phyloP scores from a whole-genome alignment of 2,113 vertebrate species.

The Myxocyprinus asiaticus region DNA sequence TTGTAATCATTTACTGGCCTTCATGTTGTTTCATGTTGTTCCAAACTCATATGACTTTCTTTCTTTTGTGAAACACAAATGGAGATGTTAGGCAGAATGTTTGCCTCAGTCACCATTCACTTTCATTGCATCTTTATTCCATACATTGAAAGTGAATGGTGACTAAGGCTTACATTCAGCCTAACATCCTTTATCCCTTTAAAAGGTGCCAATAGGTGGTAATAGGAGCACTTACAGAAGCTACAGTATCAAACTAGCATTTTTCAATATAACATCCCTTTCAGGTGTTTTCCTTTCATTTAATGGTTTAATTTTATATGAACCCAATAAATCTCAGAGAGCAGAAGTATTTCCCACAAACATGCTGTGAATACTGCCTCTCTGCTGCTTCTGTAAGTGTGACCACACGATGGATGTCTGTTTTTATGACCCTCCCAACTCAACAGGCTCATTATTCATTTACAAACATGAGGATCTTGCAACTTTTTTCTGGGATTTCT shows the following conservation, averaged over 20 bases:
- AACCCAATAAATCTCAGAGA: neutral
- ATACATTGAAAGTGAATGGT: too few species aligned
- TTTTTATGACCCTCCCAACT: conserved; percentile 70
- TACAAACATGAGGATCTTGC: conserved; percentile 3
- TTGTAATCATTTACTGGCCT: too few species aligned
- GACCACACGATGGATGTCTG: conserved; percentile 67
- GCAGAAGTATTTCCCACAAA: conserved; percentile 65
- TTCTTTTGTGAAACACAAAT: too few species aligned
- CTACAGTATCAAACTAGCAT: neutral
- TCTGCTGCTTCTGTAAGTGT: conserved; percentile 49
- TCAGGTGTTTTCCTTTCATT: neutral
- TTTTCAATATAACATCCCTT: conserved; percentile 1
- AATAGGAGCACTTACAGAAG: neutral
- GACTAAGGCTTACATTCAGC: too few species aligned
- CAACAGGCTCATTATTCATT: conserved; percentile 7
- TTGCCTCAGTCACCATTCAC: too few species aligned
- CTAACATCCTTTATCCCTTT: neutral
- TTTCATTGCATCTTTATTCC: too few species aligned
- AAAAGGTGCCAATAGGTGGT: neutral
- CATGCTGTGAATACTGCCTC: conserved; percentile 45
- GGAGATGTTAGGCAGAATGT: too few species aligned
- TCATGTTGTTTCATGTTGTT: too few species aligned
- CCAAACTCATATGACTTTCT: too few species aligned
- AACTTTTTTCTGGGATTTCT: neutral
- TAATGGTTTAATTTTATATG: neutral